These are phyloP conservation scores for Sycophila sp. DNA, from an alignment of 1,140 invertebrate genomes.

Conservation along the genomic window DNA sequence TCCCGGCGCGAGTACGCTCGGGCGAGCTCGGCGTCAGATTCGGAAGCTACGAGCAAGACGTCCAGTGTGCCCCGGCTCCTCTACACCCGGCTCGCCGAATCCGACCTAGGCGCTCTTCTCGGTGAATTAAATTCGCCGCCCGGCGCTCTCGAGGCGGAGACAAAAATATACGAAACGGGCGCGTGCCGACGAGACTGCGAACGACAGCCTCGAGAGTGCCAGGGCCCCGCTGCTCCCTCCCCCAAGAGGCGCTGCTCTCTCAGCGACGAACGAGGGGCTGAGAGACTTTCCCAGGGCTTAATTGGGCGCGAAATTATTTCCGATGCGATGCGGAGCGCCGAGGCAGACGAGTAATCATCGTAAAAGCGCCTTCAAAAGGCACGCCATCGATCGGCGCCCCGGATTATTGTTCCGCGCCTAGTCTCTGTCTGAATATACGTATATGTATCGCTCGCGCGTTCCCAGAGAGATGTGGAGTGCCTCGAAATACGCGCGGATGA, in stretches of 20 bases:
- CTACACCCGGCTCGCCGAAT: conserved; percentile 39
- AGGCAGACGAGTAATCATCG: conserved; percentile 63
- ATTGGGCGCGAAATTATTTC: conserved; percentile 67
- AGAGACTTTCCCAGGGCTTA: conserved; percentile 62
- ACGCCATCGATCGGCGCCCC: not conserved
- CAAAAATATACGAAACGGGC: not conserved
- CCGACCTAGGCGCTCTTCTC: conserved; percentile 46
- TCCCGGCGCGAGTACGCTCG: not conserved
- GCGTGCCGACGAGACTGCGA: too few relatives aligned
- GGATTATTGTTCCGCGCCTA: not conserved
- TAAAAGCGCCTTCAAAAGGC: conserved; percentile 52
- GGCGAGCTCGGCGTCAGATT: not conserved
- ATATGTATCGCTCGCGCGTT: not conserved
- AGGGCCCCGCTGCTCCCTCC: too few relatives aligned
- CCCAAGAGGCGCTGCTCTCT: too few relatives aligned
- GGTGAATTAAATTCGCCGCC: conserved; percentile 51
- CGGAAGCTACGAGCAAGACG: not conserved
- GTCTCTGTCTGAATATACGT: not conserved
- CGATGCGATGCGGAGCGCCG: conserved; percentile 60
- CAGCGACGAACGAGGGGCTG: conserved; percentile 43
- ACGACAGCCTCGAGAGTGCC: not conserved
- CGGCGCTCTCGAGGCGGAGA: conserved; percentile 17
- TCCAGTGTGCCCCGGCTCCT: not conserved
- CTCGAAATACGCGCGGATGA: too few relatives aligned
- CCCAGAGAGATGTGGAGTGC: not conserved